Percentiles rank a stretch among this genome's conserved stretches.
These are phyloP conservation scores for Redunca redunca DNA, from an alignment of 2,113 vertebrate genomes.

Conservation along the genomic window DNA sequence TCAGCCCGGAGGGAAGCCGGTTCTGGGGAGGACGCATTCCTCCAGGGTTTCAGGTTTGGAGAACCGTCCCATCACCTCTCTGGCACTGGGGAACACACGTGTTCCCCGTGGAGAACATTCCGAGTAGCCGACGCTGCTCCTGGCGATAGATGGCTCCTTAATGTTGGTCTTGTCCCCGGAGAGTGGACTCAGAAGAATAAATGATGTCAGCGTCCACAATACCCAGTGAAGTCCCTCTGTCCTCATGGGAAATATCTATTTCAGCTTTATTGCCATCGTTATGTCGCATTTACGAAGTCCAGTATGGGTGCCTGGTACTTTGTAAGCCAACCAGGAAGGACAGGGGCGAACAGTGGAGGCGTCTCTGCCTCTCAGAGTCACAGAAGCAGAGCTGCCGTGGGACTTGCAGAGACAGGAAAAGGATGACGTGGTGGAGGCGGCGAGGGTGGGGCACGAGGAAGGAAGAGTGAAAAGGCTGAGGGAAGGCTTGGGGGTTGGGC, in stretches of 20 bases:
- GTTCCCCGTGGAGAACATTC: accelerated
- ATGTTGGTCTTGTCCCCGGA: accelerated
- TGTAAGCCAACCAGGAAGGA: neutral
- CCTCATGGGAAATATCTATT: neutral
- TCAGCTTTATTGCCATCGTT: neutral
- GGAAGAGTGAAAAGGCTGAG: accelerated
- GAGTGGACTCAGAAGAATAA: neutral
- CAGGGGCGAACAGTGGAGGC: neutral
- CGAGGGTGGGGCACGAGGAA: accelerated
- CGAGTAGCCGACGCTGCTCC: accelerated
- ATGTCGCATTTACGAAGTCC: neutral
- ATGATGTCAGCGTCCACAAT: accelerated
- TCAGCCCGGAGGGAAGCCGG: neutral
- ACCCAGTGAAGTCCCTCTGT: accelerated
- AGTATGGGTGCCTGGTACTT: accelerated
- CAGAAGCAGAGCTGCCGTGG: accelerated
- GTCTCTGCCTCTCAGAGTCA: too few relatives aligned
- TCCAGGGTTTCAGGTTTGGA: neutral
- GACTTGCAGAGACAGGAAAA: neutral
- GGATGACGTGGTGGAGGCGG: accelerated
- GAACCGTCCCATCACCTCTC: accelerated
- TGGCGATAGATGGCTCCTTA: accelerated
- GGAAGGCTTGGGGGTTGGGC: accelerated
- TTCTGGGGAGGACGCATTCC: neutral
- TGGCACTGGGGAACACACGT: accelerated